Conservation (phyloP, 2,797 vertebrate species). For the Characodon lateralis region DNA sequence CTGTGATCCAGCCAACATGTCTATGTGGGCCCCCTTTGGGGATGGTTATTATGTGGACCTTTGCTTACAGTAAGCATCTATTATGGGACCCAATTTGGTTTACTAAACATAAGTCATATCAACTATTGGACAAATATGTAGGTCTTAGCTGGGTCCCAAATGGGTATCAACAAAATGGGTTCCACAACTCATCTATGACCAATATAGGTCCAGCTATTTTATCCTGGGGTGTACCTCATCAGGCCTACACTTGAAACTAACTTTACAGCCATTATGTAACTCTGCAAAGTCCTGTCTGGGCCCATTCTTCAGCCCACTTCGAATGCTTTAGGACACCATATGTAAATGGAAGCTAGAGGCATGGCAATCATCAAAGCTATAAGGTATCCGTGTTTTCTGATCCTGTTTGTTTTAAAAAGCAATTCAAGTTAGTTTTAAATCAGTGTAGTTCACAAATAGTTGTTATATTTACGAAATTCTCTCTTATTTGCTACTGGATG, state of each 20-base stretch:
- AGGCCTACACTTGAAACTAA: too few species aligned
- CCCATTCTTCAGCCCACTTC: neutral
- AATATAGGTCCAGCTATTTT: too few species aligned
- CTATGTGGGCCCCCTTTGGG: neutral
- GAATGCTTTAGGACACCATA: neutral
- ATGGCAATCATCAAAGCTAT: neutral
- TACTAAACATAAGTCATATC: neutral
- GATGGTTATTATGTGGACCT: neutral
- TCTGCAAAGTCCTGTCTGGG: neutral
- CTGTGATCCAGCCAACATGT: neutral
- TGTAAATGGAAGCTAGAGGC: neutral
- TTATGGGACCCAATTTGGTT: neutral
- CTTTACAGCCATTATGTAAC: neutral
- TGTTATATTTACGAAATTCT: neutral
- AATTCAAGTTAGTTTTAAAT: neutral
- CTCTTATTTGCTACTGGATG: neutral
- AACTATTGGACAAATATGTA: neutral
- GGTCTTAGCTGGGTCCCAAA: neutral
- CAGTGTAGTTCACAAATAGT: neutral
- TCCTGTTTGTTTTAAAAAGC: neutral
- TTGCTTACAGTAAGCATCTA: too few species aligned
- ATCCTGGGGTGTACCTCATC: too few species aligned
- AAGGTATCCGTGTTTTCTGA: neutral
- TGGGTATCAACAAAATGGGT: neutral
- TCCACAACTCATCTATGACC: too few species aligned